Evolutionary conservation across 2,797 vertebrate species (phyloP).

Genomic region (Atherinosoma microstoma): DNA sequence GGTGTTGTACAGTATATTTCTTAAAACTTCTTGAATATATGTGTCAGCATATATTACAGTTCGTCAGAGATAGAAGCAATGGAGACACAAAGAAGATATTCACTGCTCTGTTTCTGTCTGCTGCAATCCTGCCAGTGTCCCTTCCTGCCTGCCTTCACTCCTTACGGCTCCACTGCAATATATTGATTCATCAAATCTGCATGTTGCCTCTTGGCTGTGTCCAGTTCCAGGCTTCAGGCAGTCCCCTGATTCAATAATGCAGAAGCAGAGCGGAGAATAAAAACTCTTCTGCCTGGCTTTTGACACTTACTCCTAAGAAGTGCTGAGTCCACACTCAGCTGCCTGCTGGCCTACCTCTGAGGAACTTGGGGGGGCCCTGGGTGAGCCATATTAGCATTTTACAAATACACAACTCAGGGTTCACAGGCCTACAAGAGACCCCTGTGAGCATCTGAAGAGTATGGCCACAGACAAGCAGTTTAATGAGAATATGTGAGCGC

Average conservation of each 20-base stretch:
- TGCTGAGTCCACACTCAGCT: constrained; percentile 75
- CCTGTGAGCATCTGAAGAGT: constrained; percentile 10
- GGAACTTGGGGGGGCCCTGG: constrained; percentile 46
- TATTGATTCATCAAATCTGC: constrained; percentile 74
- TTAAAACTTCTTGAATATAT: constrained; percentile 28
- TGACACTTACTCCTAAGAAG: constrained; percentile 67
- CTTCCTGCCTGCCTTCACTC: constrained; percentile 4
- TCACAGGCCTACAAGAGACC: constrained; percentile 22
- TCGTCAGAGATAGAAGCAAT: constrained; percentile 32
- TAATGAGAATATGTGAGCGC: constrained; percentile 1
- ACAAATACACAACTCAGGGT: constrained; percentile 30
- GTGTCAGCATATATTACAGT: constrained; percentile 20
- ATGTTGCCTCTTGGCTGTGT: constrained; percentile 65
- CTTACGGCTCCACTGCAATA: constrained; percentile 35
- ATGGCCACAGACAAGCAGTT: constrained; percentile 9
- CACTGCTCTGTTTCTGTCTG: constrained; percentile 21
- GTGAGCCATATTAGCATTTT: constrained; percentile 38
- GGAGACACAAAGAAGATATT: constrained; percentile 18
- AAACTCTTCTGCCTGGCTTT: constrained; percentile 52
- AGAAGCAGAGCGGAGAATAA: constrained; percentile 65
- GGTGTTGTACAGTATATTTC: constrained; percentile 13
- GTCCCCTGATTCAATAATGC: constrained; percentile 68
- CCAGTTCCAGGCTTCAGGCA: constrained; percentile 59
- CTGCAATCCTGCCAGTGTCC: constrained; percentile 36
- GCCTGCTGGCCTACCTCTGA: constrained; percentile 50